A percentile compares a stretch with the other conserved stretches of the same genome.
These are phyloP conservation scores for Myiopsitta monachus DNA, from an alignment of 2,113 vertebrate species.

Conservation along the genomic window DNA sequence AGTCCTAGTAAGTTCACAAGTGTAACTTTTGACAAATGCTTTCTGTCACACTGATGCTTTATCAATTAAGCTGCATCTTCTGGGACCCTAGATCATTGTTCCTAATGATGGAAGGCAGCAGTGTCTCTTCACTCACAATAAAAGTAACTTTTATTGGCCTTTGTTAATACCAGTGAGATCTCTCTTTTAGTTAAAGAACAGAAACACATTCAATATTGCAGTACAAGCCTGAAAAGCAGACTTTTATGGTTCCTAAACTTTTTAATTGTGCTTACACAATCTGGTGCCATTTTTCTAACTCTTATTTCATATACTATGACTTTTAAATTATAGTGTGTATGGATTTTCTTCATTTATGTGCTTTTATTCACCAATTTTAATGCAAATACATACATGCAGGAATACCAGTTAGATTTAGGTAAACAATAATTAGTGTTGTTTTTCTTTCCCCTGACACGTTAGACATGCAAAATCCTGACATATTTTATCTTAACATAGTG, in stretches of 20 bases:
- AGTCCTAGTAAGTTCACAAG: not conserved
- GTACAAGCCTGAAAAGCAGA: not conserved
- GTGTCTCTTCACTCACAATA: not conserved
- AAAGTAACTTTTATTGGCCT: slow-evolving; percentile 21
- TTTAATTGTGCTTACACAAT: not conserved
- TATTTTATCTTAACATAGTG: not conserved
- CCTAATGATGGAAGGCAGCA: slow-evolving; percentile 35
- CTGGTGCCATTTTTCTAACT: not conserved
- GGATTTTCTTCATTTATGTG: not conserved
- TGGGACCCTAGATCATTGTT: slow-evolving; percentile 21
- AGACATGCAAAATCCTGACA: not conserved
- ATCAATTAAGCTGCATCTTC: slow-evolving; percentile 50
- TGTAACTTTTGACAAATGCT: not conserved
- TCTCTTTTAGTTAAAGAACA: not conserved
- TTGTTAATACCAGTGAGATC: not conserved
- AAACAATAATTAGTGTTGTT: not conserved
- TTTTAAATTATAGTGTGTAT: not conserved
- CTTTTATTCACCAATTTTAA: not conserved
- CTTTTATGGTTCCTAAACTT: not conserved
- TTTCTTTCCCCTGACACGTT: not conserved
- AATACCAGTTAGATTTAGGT: not conserved
- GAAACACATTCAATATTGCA: not conserved
- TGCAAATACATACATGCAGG: not conserved
- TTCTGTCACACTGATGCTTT: slow-evolving; percentile 23
- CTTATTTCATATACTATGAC: not conserved